Conservation (phyloP, 1,140 invertebrate genomes). For the Gryllus bimaculatus region DNA sequence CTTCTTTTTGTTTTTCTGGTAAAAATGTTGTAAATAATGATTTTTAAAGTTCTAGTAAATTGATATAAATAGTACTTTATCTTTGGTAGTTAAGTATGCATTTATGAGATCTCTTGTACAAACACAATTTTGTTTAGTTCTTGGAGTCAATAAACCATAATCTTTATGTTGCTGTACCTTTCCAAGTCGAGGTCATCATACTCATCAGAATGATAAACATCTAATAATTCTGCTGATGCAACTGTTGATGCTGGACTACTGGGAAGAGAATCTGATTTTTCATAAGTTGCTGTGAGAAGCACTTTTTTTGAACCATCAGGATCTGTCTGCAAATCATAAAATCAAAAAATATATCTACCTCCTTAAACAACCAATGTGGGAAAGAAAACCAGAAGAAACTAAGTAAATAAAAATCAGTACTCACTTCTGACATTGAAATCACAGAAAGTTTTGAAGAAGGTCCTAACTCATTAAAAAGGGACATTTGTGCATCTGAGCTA, state of each 20-base stretch:
- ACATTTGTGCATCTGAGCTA: slow-evolving; percentile 31
- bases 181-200: slow-evolving; percentile 29
- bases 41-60: too few species aligned
- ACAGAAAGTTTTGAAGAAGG: slow-evolving; percentile 47
- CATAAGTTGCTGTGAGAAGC: slow-evolving; percentile 42
- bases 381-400: not conserved
- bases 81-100: too few species aligned
- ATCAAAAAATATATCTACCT: not conserved
- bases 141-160: too few species aligned
- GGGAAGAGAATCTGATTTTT: slow-evolving; percentile 46
- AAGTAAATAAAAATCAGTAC: not conserved
- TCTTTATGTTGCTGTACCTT: slow-evolving; percentile 19
- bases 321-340: slow-evolving; percentile 6
- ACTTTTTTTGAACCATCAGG: slow-evolving; percentile 39
- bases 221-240: slow-evolving; percentile 16
- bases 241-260: slow-evolving; percentile 42
- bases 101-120: too few species aligned
- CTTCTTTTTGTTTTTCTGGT: too few species aligned
- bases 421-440: slow-evolving; percentile 36
- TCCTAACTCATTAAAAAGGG: slow-evolving; percentile 47
- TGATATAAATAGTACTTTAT: too few species aligned
- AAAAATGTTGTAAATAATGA: too few species aligned
- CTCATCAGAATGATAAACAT: slow-evolving; percentile 23
- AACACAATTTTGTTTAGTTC: too few species aligned
- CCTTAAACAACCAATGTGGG: not conserved